phyloP scores from a whole-genome alignment of 64 coral and sea anemone genomes.

The Dendronephthya gigantea region DNA sequence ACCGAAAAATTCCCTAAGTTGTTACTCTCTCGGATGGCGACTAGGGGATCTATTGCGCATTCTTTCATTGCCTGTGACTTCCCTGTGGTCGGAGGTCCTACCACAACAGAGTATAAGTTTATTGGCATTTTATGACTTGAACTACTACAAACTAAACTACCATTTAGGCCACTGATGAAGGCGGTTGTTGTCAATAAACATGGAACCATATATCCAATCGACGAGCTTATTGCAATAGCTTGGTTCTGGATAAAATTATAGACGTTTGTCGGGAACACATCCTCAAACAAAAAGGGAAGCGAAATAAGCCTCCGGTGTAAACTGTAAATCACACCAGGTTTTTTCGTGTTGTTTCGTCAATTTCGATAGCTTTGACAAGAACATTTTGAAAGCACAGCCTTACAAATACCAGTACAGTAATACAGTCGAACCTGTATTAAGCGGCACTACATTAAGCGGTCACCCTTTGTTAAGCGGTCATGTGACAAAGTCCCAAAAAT shows the following conservation, averaged over 20 bases:
- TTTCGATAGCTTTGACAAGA: conserved; percentile 13
- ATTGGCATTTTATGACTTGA: conserved; percentile 14
- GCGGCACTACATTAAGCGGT: no score
- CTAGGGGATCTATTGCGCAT: neutral
- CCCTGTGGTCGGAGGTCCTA: conserved; percentile 42
- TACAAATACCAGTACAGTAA: no score
- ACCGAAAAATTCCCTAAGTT: conserved; percentile 34
- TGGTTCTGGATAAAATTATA: conserved; percentile 30
- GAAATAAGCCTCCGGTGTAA: conserved; percentile 35
- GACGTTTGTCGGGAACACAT: conserved; percentile 21
- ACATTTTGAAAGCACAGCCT: no score
- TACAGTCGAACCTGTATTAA: no score
- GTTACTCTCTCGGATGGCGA: conserved; percentile 8
- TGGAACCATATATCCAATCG: conserved; percentile 26
- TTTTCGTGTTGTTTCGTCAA: conserved; percentile 27
- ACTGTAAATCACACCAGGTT: conserved; percentile 32
- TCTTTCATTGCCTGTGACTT: conserved; percentile 48
- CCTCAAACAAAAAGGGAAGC: conserved; percentile 11
- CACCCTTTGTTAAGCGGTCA: no score
- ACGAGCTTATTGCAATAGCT: conserved; percentile 25
- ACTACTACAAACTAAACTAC: conserved; percentile 11
- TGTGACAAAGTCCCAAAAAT: no score
- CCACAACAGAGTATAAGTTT: conserved; percentile 32
- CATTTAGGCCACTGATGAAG: conserved; percentile 15
- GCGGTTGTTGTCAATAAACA: conserved; percentile 8